These are phyloP conservation scores for Sebastes cheni DNA, from an alignment of 2,797 vertebrate species.

Conservation along the genomic window DNA sequence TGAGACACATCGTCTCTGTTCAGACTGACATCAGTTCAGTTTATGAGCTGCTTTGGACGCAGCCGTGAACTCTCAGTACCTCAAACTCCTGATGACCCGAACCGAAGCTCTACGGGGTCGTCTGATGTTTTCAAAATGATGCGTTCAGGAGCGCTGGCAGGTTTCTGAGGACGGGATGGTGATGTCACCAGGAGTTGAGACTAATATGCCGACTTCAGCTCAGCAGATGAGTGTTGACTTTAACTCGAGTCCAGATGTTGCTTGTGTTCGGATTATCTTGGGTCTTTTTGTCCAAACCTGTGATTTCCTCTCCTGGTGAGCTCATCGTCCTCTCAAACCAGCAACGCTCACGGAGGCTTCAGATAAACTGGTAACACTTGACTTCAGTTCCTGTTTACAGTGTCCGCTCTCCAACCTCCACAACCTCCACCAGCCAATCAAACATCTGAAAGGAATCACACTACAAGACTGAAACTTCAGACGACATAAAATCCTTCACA, in stretches of 20 bases:
- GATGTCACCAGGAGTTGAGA: not conserved
- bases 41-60: slow-evolving; percentile 17
- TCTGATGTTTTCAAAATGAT: not conserved
- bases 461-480: slow-evolving; percentile 17
- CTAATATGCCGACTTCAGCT: not conserved
- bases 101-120: not conserved
- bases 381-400: slow-evolving; percentile 47
- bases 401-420: slow-evolving; percentile 24
- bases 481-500: not conserved
- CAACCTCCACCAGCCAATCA: slow-evolving; percentile 24
- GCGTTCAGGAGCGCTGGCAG: slow-evolving; percentile 12
- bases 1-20: not conserved
- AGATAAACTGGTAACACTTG: slow-evolving; percentile 59
- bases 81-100: slow-evolving; percentile 18
- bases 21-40: not conserved
- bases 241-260: not conserved
- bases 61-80: slow-evolving; percentile 40
- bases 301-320: not conserved
- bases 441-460: slow-evolving; percentile 16
- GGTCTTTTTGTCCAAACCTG: not conserved
- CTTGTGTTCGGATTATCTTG: not conserved
- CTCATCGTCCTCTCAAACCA: slow-evolving; percentile 16
- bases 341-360: slow-evolving; percentile 15
- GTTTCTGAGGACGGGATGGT: slow-evolving; percentile 7
- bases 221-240: not conserved